Evolutionary conservation across 2,888 invertebrate species (phyloP), one percentile per base, ranked within the genome.

Genomic region (Pandemis corylana): DNA sequence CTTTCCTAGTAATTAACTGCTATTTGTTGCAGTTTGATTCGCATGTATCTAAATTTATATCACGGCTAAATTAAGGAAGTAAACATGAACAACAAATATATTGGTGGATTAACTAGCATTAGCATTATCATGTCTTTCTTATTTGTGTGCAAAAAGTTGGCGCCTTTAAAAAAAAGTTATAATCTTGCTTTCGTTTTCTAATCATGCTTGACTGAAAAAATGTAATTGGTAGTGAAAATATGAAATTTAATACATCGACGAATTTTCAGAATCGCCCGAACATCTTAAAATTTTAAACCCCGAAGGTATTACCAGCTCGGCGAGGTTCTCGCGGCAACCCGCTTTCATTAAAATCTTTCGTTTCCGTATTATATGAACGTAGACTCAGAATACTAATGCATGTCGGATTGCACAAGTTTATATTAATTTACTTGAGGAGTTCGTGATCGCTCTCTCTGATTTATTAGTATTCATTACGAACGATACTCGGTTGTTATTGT

Each of bases 301-400:
- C 51, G 20, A n/a, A 6, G 69, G 69, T 66, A 66, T 74, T 66
- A 74, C 61, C 65, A 66, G 74, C 68, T 61, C 69, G 49, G 28
- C 56, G n/a, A 65, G 83, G 76, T 77, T 83, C 78, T 75, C 72
- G 76, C 79, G 80, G 86, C 84, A 83, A 85, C 85, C 85, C 85
- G 82, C 85, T 93, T 93, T 92, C 92, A 93, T 93, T 92, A 92
- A 93, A 93, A 91, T 91, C 90, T 92, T 92, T 90, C 92, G 88
- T 90, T 90, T 89, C 89, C 87, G 85, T 86, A 87, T 91, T 90
- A 89, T 90, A 89, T 90, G 91, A 89, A 87, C 86, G 89, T 85
- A 87, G 87, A 87, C 89, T 87, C 86, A 87, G 92, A 91, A 92
- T 93, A 91, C 90, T 88, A 91, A 91, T 91, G 90, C 89, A 89